Evolutionary conservation across 2,113 vertebrate species (phyloP).

Genomic region (Centropristis striata): DNA sequence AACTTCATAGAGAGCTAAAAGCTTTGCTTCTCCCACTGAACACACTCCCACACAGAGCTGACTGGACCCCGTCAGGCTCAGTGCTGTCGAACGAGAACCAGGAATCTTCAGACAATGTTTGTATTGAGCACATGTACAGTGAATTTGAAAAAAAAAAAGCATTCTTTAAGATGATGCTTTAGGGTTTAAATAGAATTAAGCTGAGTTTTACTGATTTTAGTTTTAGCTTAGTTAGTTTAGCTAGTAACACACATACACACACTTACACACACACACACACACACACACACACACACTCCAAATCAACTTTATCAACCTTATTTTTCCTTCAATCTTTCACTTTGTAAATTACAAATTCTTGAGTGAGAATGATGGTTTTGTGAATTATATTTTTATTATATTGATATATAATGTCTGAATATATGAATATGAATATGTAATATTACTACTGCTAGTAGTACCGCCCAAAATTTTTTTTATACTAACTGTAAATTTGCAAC

Average conservation of each 20-base stretch:
- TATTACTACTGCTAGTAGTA: no score
- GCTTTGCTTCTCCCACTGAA: constrained; percentile 57
- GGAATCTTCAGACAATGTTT: background rate
- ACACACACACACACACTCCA: background rate
- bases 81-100: background rate
- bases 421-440: no score
- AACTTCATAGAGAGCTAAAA: constrained; percentile 77
- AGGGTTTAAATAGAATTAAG: background rate
- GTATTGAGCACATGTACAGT: background rate
- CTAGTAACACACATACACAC: background rate
- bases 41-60: constrained; percentile 52
- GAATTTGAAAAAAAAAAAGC: background rate
- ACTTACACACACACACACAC: background rate
- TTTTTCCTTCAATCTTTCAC: background rate
- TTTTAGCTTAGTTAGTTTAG: no score
- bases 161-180: background rate
- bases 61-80: constrained; percentile 50
- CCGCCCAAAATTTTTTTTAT: no score
- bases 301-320: background rate
- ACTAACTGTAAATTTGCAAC: no score
- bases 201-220: no score
- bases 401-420: no score
- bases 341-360: background rate
- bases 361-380: no score
- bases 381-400: no score